Evolutionary conservation across 2,113 vertebrate genomes (phyloP), one percentile per base, ranked within the genome.

Genomic region (Bostrychus sinensis): DNA sequence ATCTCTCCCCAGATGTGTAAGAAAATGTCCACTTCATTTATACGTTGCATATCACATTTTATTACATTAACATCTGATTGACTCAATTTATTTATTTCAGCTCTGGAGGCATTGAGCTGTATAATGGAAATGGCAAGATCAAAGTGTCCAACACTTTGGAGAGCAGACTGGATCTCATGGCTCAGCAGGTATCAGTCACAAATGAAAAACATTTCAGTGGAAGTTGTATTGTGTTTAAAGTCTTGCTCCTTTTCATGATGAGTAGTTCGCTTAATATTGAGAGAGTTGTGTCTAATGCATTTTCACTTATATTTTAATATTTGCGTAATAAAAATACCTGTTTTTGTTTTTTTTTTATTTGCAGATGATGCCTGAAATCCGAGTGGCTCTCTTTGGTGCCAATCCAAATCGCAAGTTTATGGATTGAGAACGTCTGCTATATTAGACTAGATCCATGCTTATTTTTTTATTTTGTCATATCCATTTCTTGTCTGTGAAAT

Each of bases 321-420:
- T n/a, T 51, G 7, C 7, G n/a, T 28, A 28, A n/a, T 30, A 9
- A 28, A 3, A 28, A 9, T 16, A n/a, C 16, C 26, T 28, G 2
- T 30, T 5, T 7, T 32, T 3, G 30, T 32, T 32, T 39, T 38
- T 38, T 38, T 16, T 16, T 3, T 86, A 54, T 86, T 72, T 62
- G 66, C 91, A 99, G 97, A 98, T 99, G 97, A 98, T 98, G 96
- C 97, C 97, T 66, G 96, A 97, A 77, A 93, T 98, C 66, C 90
- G 97, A 77, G 95, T 96, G 82, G 91, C 94, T 75, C 94, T 99
- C 74, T 99, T 98, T 23, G 97, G 97, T 69, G 92, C 92, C 77
- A 99, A 98, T 84, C 93, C 89, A 69, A 99, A 98, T 86, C 93
- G 96, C 87, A 99, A 95, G 85, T 98, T 99, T 80, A 20, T 98